These are phyloP conservation scores for Sarcophaga subvicina DNA, from an alignment of 2,888 invertebrate genomes.

Conservation along the genomic window DNA sequence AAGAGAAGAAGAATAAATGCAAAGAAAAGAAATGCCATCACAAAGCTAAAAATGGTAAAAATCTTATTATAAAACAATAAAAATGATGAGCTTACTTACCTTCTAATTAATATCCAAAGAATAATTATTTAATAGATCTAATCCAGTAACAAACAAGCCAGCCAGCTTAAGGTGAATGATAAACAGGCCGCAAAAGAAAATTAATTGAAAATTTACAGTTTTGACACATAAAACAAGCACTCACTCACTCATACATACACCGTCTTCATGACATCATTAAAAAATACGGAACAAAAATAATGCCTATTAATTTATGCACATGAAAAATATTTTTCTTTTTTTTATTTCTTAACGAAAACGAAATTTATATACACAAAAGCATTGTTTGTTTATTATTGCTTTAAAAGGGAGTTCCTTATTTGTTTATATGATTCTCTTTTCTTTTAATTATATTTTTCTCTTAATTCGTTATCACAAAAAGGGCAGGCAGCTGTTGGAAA, in stretches of 20 bases:
- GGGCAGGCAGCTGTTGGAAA: conserved; percentile 53
- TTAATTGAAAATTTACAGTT: background rate
- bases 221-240: background rate
- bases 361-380: background rate
- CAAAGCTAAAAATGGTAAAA: background rate
- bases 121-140: background rate
- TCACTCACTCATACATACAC: background rate
- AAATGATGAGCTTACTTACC: conserved; percentile 16
- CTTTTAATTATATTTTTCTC: conserved; percentile 35
- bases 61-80: background rate
- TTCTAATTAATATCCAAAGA: background rate
- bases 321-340: background rate
- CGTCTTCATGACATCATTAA: conserved; percentile 38
- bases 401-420: conserved; percentile 26
- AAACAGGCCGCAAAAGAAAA: background rate
- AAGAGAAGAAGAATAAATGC: background rate
- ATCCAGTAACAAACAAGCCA: background rate
- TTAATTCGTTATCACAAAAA: conserved; percentile 9
- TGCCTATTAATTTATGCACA: background rate
- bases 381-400: conserved; percentile 23
- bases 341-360: background rate
- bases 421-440: background rate
- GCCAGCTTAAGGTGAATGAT: background rate
- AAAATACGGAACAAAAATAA: background rate
- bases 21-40: conserved; percentile 38